Percentiles rank a stretch among this genome's conserved stretches.
These are phyloP conservation scores for Eupelmus urozonus DNA, from an alignment of 2,888 invertebrate genomes.

Conservation along the genomic window DNA sequence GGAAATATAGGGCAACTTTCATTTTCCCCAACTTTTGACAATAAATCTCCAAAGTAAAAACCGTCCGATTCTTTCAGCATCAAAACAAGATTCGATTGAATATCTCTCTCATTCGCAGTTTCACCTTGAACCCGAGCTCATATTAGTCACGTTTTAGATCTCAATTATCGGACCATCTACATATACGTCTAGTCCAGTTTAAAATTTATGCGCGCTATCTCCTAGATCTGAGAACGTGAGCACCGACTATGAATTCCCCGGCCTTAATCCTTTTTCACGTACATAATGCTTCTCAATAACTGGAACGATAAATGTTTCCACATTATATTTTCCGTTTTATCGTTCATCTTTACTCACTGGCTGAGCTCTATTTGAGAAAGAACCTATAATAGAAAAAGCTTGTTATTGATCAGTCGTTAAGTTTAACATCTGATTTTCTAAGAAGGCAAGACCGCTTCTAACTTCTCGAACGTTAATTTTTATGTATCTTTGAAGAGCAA, in stretches of 20 bases:
- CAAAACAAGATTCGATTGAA: background rate
- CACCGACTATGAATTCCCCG: background rate
- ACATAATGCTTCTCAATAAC: too few relatives aligned
- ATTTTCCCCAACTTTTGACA: too few relatives aligned
- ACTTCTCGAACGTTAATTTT: background rate
- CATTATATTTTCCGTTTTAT: background rate
- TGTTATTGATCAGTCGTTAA: background rate
- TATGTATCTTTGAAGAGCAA: background rate
- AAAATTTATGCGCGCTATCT: constrained; percentile 20
- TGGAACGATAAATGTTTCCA: background rate
- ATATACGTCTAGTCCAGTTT: background rate
- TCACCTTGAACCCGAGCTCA: constrained; percentile 21
- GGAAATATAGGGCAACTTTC: too few relatives aligned
- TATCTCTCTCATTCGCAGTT: background rate
- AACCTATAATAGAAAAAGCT: background rate
- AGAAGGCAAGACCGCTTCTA: constrained; percentile 4
- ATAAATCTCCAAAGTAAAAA: background rate
- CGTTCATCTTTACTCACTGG: background rate
- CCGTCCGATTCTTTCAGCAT: background rate
- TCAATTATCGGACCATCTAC: background rate
- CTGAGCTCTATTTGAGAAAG: background rate
- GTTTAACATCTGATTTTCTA: background rate
- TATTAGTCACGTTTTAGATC: constrained; percentile 18
- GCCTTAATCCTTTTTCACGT: background rate
- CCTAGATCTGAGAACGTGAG: constrained; percentile 5